Evolutionary conservation across 2,113 vertebrate species (phyloP), one percentile per base, ranked within the genome.

Genomic region (Labrus mixtus): DNA sequence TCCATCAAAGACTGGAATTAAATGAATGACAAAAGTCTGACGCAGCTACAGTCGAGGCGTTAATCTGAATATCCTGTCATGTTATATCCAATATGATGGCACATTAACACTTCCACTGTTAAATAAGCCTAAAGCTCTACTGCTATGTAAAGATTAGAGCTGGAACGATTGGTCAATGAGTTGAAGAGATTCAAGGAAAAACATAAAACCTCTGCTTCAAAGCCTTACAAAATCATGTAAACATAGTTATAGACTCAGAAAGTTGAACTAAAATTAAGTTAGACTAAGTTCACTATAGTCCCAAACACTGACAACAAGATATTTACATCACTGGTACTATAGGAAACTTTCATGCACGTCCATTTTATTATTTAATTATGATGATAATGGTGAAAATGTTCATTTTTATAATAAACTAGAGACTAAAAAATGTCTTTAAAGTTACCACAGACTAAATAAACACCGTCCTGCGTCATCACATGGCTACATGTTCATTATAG

Each of bases 401-500:
- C 36, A 37, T 6, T 4, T 37, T 37, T 4, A 37, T 8, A 37
- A 8, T 6, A 37, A 41, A 41, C 8, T 11, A 48, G 29, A 36
- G 4, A 39, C 0, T 19, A 29, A 23, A 36, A 20, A 60, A 10
- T 20, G 46, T 19, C 43, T 15, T 60, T 39, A 72, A 68, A 81
- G 76, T 75, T 85, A 74, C 75, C 84, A 54, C 15, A 20, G 56
- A 74, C 84, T 89, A 83, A 61, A 82, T 82, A 89, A 92, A 82
- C 79, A 84, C 79, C 83, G 90, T 55, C 79, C 83, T 72, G 74
- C 86, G 83, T 92, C 93, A 86, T 90, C 36, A 82, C 78, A 73
- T 78, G 83, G 89, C 87, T 86, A 91, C 85, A 81, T 87, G 86
- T 93, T 93, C 85, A 94, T 93, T 91, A 93, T 79, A 56, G 81